A percentile compares a stretch with the other conserved stretches of the same genome.
Evolutionary conservation across 1,140 invertebrate genomes (phyloP).

Genomic region (Pseudoatta argentina): DNA sequence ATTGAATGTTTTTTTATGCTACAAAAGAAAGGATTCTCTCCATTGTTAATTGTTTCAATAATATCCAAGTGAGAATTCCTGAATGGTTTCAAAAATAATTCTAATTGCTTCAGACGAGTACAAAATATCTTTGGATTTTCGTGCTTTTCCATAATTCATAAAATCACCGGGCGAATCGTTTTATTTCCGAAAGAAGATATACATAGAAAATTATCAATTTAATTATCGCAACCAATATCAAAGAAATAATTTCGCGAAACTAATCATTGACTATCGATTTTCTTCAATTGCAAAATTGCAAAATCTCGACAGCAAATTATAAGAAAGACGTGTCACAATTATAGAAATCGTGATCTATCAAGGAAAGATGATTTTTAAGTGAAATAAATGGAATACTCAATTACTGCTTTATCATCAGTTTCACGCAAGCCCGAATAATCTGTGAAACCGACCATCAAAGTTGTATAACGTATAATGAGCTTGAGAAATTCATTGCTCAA

Average conservation of each 20-base stretch:
- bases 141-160: conserved; percentile 2
- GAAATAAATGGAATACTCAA: neutral
- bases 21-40: conserved; percentile 9
- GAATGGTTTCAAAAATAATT: conserved; percentile 30
- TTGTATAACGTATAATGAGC: neutral
- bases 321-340: conserved; percentile 14
- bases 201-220: conserved; percentile 1
- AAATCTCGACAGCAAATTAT: conserved; percentile 29
- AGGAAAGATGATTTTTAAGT: neutral
- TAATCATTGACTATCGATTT: neutral
- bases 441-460: conserved; percentile 22
- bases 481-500: neutral
- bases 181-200: conserved; percentile 11
- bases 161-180: neutral
- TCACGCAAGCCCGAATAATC: conserved; percentile 24
- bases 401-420: conserved; percentile 12
- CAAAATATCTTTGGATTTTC: neutral
- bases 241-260: neutral
- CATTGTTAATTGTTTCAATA: neutral
- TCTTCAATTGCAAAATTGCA: conserved; percentile 13
- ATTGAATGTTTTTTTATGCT: conserved; percentile 1
- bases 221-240: neutral
- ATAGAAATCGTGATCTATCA: neutral
- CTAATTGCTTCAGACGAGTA: conserved; percentile 29
- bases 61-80: neutral